A percentile compares a stretch with the other conserved stretches of the same genome.
phyloP scores from a whole-genome alignment of 2,113 vertebrate genomes.

The Pipa parva region DNA sequence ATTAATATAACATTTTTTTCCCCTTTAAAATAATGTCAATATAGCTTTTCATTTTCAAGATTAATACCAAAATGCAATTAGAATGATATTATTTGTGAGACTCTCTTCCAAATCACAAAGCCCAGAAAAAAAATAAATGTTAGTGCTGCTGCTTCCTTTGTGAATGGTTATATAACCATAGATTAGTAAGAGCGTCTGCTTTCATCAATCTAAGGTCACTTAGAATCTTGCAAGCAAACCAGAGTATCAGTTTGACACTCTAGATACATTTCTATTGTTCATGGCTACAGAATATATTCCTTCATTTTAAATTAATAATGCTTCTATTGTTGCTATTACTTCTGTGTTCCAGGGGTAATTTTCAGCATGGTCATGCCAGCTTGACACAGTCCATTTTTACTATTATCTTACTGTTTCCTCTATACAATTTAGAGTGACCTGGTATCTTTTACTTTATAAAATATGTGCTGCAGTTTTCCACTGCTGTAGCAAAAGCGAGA shows the following conservation, averaged over 20 bases:
- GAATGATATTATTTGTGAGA: too few relatives aligned
- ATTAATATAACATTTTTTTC: too few relatives aligned
- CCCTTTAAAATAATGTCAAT: too few relatives aligned
- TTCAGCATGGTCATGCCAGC: too few relatives aligned
- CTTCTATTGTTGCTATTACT: background rate
- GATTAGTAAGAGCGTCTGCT: background rate
- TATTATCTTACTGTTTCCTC: too few relatives aligned
- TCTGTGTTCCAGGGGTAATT: background rate
- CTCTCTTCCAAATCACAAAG: background rate
- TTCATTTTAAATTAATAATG: background rate
- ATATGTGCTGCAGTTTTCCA: too few relatives aligned
- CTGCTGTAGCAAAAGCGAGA: too few relatives aligned
- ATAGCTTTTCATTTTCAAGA: too few relatives aligned
- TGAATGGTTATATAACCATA: background rate
- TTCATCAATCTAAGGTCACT: background rate
- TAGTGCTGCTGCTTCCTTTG: background rate
- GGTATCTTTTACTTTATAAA: too few relatives aligned
- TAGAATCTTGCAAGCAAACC: background rate
- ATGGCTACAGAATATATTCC: background rate
- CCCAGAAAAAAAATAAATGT: background rate
- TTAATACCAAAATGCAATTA: too few relatives aligned
- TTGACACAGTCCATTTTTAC: too few relatives aligned
- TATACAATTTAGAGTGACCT: too few relatives aligned
- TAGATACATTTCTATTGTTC: background rate
- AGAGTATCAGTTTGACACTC: background rate